These are phyloP conservation scores for Nasonovia ribisnigri DNA, from an alignment of 2,888 invertebrate species.

Conservation along the genomic window DNA sequence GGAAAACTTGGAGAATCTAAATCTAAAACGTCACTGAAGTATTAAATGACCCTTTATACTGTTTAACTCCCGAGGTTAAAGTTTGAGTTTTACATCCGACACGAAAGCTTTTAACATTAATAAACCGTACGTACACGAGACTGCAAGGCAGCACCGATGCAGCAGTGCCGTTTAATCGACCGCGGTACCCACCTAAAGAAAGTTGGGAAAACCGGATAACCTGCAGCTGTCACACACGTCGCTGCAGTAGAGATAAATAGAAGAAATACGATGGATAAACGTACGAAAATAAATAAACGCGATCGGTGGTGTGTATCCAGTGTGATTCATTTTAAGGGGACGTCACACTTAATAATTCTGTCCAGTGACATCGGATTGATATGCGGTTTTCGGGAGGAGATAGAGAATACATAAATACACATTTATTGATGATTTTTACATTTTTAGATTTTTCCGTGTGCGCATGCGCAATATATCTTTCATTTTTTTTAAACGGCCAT, in stretches of 20 bases:
- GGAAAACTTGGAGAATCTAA: slow-evolving; percentile 10
- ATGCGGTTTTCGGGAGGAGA: too few relatives aligned
- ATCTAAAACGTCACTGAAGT: slow-evolving; percentile 30
- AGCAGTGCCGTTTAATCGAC: slow-evolving; percentile 13
- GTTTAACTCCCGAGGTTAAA: slow-evolving; percentile 13
- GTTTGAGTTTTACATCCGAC: slow-evolving; percentile 24
- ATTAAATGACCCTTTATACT: slow-evolving; percentile 21
- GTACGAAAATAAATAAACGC: not conserved
- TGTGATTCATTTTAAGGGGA: too few relatives aligned
- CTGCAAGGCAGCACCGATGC: not conserved
- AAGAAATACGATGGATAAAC: slow-evolving; percentile 10
- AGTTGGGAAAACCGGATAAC: slow-evolving; percentile 12
- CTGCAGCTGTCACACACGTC: not conserved
- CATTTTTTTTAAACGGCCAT: too few relatives aligned
- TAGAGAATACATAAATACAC: too few relatives aligned
- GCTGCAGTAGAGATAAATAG: not conserved
- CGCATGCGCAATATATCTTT: too few relatives aligned
- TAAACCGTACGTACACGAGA: not conserved
- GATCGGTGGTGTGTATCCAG: too few relatives aligned
- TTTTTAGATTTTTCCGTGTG: too few relatives aligned
- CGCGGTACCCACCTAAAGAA: not conserved
- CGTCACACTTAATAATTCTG: too few relatives aligned
- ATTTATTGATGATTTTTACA: too few relatives aligned
- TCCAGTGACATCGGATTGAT: too few relatives aligned
- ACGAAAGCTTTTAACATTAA: slow-evolving; percentile 24